Base-by-base conservation (phyloP, 2,113 vertebrate genomes). In the Noturus placidus region DNA sequence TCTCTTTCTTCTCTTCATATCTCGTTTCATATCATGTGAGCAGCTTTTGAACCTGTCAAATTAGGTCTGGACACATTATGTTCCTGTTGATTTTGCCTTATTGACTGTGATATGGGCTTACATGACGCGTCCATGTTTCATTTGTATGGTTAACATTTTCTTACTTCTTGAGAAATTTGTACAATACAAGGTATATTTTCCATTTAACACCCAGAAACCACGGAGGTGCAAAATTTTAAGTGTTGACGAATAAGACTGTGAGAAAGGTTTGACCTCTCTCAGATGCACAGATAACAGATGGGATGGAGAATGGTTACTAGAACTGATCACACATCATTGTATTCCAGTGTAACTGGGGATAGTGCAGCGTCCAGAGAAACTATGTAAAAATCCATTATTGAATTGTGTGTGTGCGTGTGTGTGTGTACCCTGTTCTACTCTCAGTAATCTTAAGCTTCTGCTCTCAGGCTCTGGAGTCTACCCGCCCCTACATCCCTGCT, bases 371-470 rank as follows among this genome's bases (percentile, higher is more conserved):
- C 14, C 19, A 83, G 38, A 63, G 9, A 52, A 83, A 46, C 56
- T 83, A 74, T 63, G 30, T 22, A 83, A 78, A 35, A 83, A 87
- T 77, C 80, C 56, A 83, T 87, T 72, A 72, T 35, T 74, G 25
- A 25, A 15, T 52, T 69, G 77, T 46, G 59, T 69, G 85, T 65
- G 38, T 86, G 59, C 57, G 35, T 38, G 46, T 57, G 86, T 61
- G 38, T 76, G 69, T 38, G 11, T 14, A 5, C 17, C 20, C n/a
- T 87, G 59, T 20, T 63, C 22, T 63, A 84, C 81, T 88, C 65
- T 86, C 65, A 77, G 84, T 77, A 86, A 82, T 85, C 72, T 83
- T 87, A 83, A 83, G 81, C 82, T 65, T 70, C 27, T 88, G 61
- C 82, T 70, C 54, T 15, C 57, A 5, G n/a, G 35, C 65, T 76